Evolutionary conservation across 2,797 vertebrate genomes (phyloP).

Genomic region (Linurgus olivaceus): DNA sequence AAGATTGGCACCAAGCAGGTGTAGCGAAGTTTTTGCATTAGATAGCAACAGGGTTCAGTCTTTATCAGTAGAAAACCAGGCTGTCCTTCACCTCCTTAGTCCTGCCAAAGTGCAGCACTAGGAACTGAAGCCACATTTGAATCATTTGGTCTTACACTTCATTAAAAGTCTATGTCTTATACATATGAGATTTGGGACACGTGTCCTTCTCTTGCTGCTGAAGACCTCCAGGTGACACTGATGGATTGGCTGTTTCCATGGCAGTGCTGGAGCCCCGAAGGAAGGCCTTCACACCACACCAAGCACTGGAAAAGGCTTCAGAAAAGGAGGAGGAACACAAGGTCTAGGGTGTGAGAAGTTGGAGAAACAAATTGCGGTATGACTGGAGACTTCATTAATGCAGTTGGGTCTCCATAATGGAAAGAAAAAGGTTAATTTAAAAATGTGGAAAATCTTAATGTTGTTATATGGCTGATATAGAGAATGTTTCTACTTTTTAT

Average conservation of each 20-base stretch:
- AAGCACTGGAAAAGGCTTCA: background rate
- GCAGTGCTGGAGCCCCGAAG: fast-evolving
- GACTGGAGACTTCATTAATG: background rate
- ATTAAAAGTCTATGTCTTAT: background rate
- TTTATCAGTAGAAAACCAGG: background rate
- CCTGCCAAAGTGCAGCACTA: background rate
- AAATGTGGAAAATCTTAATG: background rate
- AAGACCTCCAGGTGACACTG: background rate
- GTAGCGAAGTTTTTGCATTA: background rate
- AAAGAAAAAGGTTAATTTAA: background rate
- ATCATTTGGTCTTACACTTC: background rate
- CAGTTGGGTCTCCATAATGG: background rate
- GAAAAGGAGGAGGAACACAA: background rate
- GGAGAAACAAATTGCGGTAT: background rate
- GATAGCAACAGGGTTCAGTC: background rate
- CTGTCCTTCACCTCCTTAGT: background rate
- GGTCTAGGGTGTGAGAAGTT: background rate
- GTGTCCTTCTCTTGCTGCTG: background rate
- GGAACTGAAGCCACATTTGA: background rate
- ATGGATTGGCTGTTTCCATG: background rate
- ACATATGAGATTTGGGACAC: background rate
- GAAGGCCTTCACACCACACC: background rate
- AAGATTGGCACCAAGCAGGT: background rate
- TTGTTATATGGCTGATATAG: background rate
- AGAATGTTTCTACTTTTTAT: background rate